A percentile compares a stretch with the other conserved stretches of the same genome.
These are phyloP conservation scores for Coturnix japonica DNA, from an alignment of 2,113 vertebrate genomes.

Conservation along the genomic window DNA sequence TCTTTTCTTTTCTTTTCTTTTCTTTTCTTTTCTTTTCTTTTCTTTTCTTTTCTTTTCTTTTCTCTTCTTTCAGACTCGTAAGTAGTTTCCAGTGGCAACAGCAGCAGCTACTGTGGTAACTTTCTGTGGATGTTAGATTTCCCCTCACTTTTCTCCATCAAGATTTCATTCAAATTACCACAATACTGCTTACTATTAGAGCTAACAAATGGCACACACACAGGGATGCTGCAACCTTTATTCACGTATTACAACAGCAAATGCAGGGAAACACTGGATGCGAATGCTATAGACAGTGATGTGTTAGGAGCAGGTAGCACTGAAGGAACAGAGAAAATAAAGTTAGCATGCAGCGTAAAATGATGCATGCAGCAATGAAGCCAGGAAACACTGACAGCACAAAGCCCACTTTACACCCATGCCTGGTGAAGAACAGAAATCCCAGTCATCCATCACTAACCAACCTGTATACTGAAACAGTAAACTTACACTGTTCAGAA, in stretches of 20 bases:
- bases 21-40: too few species aligned
- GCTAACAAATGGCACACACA: neutral
- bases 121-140: neutral
- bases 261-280: neutral
- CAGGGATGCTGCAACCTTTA: neutral
- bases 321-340: neutral
- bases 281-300: neutral
- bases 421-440: neutral
- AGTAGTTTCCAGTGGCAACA: neutral
- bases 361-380: neutral
- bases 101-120: fast-evolving
- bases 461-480: neutral
- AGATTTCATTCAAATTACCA: neutral
- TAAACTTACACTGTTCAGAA: neutral
- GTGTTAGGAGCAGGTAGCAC: neutral
- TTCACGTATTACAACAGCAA: neutral
- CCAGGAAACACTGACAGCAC: fast-evolving
- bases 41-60: neutral
- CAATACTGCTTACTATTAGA: neutral
- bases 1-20: neutral
- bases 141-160: neutral
- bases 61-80: neutral
- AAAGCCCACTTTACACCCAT: neutral
- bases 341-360: neutral
- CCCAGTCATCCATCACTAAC: fast-evolving